These are phyloP conservation scores for Ctenicera cuprea DNA, from an alignment of 2,888 invertebrate genomes.

Conservation along the genomic window DNA sequence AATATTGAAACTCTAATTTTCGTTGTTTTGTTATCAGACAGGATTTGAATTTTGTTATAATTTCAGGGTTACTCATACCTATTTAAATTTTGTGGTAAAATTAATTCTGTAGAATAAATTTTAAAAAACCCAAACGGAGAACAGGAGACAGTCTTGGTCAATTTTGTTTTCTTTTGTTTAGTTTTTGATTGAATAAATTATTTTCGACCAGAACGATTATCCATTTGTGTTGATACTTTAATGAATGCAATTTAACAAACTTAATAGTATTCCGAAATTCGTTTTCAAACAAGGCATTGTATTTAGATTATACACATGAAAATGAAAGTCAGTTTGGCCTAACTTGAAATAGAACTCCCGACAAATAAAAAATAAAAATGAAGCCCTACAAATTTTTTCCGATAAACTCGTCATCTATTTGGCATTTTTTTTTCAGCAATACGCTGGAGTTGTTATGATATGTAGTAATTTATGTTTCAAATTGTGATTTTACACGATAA, in stretches of 20 bases:
- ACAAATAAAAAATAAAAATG: constrained; percentile 26
- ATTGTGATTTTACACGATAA: too few species aligned
- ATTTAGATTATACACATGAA: constrained; percentile 33
- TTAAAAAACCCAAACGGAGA: too few species aligned
- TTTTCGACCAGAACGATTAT: neutral
- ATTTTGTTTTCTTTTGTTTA: too few species aligned
- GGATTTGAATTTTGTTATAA: too few species aligned
- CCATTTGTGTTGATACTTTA: neutral
- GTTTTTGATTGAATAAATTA: too few species aligned
- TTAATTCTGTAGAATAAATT: too few species aligned
- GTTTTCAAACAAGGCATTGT: constrained; percentile 34
- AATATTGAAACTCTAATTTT: too few species aligned
- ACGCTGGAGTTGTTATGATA: neutral
- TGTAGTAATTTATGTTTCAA: neutral
- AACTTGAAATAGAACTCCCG: constrained; percentile 6
- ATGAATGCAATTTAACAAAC: constrained; percentile 2
- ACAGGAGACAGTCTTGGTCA: too few species aligned
- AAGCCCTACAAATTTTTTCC: constrained; percentile 4
- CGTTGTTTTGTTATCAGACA: too few species aligned
- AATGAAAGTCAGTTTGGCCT: constrained; percentile 31
- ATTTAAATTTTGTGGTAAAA: too few species aligned
- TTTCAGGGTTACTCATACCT: too few species aligned
- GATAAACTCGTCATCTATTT: constrained; percentile 32
- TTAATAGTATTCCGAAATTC: constrained; percentile 1
- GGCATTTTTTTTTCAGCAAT: constrained; percentile 22